A percentile compares a stretch with the other conserved stretches of the same genome.
phyloP scores from a whole-genome alignment of 1,140 invertebrate species.

The Ceratina japonica region DNA sequence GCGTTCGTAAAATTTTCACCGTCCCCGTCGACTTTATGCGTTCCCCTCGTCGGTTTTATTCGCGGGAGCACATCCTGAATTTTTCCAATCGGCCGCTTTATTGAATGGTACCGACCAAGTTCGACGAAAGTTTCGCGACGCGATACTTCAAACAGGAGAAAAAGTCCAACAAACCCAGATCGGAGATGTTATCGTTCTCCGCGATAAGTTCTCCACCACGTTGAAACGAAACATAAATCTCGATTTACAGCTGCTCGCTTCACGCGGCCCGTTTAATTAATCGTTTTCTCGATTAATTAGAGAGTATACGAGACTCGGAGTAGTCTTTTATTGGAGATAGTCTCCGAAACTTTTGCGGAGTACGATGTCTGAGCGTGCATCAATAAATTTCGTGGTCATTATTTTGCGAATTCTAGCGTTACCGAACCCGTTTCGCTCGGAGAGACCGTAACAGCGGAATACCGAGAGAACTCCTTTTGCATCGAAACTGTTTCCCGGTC shows the following conservation, averaged over 20 bases:
- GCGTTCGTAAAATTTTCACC: slow-evolving; percentile 49
- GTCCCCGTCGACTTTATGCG: not conserved
- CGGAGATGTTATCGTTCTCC: not conserved
- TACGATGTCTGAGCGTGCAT: not conserved
- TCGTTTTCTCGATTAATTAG: slow-evolving; percentile 32
- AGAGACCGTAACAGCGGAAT: not conserved
- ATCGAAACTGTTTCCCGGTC: slow-evolving; percentile 7
- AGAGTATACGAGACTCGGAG: not conserved
- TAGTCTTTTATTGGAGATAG: too few species aligned
- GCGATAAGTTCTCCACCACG: not conserved
- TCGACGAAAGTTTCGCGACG: slow-evolving; percentile 45
- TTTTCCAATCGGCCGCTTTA: slow-evolving; percentile 41
- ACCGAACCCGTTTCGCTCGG: slow-evolving; percentile 15
- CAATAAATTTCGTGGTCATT: slow-evolving; percentile 27
- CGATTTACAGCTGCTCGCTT: not conserved
- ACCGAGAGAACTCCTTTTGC: slow-evolving; percentile 10
- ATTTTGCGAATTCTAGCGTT: slow-evolving; percentile 13
- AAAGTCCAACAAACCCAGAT: not conserved
- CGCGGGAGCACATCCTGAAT: slow-evolving; percentile 41
- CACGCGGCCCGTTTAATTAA: slow-evolving; percentile 34
- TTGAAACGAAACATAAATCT: slow-evolving; percentile 10
- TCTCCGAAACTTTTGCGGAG: too few species aligned
- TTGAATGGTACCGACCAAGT: slow-evolving; percentile 39
- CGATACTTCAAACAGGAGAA: slow-evolving; percentile 25
- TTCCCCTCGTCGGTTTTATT: slow-evolving; percentile 19